phyloP scores from a whole-genome alignment of 2,797 vertebrate species.

The Acrocephalus scirpaceus region DNA sequence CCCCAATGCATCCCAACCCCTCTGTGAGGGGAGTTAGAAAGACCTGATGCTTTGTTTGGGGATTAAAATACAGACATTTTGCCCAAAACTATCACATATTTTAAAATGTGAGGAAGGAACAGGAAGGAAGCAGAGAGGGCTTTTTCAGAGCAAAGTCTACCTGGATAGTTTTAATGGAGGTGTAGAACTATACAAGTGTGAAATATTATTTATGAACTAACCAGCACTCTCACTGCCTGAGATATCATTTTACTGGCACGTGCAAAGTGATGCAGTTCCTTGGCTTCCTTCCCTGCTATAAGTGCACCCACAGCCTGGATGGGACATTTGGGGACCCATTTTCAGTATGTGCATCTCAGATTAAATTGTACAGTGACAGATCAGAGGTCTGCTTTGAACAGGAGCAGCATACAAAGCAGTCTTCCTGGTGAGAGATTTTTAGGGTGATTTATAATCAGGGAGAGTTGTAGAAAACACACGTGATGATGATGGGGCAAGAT shows the following conservation, averaged over 20 bases:
- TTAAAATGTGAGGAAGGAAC: not conserved
- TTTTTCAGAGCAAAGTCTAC: not conserved
- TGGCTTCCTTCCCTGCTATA: not conserved
- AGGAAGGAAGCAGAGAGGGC: not conserved
- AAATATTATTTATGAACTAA: constrained; percentile 6
- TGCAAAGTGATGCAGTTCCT: not conserved
- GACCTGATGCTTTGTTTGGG: not conserved
- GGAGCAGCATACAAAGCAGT: not conserved
- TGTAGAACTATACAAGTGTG: not conserved
- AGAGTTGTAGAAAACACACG: not conserved
- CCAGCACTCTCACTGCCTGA: not conserved
- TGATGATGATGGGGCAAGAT: not conserved
- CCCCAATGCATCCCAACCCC: accelerated
- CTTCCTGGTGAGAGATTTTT: not conserved
- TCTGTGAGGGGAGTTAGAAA: not conserved
- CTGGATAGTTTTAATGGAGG: not conserved
- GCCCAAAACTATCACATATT: not conserved
- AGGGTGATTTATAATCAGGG: not conserved
- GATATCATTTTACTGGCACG: not conserved
- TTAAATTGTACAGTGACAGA: not conserved
- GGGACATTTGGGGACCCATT: not conserved
- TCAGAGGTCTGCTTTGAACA: not conserved
- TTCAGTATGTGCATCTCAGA: not conserved
- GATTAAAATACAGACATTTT: not conserved
- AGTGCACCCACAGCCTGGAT: not conserved